Base-by-base conservation (phyloP, 2,797 vertebrate species). In the Galaxias olidus region DNA sequence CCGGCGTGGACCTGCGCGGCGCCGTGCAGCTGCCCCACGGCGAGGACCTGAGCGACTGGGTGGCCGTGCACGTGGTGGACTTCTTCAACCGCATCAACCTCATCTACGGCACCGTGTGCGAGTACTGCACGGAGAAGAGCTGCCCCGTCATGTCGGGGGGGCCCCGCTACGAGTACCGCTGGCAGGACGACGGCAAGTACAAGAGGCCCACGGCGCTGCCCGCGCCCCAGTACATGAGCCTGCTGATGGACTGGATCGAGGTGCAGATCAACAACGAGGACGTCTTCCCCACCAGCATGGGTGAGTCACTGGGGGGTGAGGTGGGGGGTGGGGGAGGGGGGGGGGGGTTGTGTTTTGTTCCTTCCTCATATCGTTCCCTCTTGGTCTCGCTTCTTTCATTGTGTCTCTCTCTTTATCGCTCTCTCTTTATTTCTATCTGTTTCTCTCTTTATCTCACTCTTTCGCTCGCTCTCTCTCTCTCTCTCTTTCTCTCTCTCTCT, bases 21-120 rank as follows among this genome's bases (percentile, higher is more conserved):
- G 90, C 91, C 0, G 93, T 94, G 58, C 92, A 91, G 63, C 76
- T 94, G 58, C 93, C 93, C 43, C 84, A 41, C 0, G 92, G 91
- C 65, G 93, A 94, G 79, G 92, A 93, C 65, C 88, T 90, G 68
- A 93, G 92, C 3, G 93, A 94, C 75, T 94, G 92, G 92, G 91
- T 93, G 48, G 93, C 93, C 0, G 91, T 94, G 47, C 92, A 93
- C 0, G 93, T 94, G 50, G 92, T 94, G 51, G 93, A 94, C 83
- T 94, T 94, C 82, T 94, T 94, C 82, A 94, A 93, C 48, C 86
- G 93, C 0, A 92, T 94, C 75, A 94, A 94, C 72, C 90, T 94
- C 10, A 93, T 94, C 80, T 94, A 94, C 5, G 93, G 92, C 67
- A 93, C 92, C 53, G 85, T 94, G 71, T 93, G 90, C 67, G 93